Percentiles rank a stretch among this genome's conserved stretches.
Conservation (phyloP, 2,797 vertebrate genomes). For the Chanos chanos region DNA sequence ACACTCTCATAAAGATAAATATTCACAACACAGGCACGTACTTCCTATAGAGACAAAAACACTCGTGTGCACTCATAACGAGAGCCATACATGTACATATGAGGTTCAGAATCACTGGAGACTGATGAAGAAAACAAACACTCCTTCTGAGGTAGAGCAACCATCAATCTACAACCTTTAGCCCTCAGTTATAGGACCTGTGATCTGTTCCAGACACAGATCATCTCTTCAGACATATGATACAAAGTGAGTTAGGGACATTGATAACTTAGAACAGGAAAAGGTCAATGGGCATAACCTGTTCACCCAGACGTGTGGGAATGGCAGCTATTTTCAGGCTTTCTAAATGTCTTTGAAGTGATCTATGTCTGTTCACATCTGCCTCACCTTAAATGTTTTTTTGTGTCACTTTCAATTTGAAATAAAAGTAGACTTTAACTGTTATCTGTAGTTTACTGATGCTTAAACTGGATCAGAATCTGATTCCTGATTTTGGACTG, state of each 20-base stretch:
- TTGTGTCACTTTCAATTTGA: too few species aligned
- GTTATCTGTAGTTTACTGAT: too few species aligned
- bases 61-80: too few species aligned
- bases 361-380: slow-evolving; percentile 48
- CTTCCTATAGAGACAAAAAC: too few species aligned
- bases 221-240: slow-evolving; percentile 56
- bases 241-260: slow-evolving; percentile 38
- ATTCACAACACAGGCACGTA: too few species aligned
- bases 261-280: slow-evolving; percentile 32
- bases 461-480: too few species aligned
- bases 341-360: slow-evolving; percentile 40
- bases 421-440: too few species aligned
- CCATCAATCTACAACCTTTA: slow-evolving; percentile 58
- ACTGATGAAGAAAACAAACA: slow-evolving; percentile 38
- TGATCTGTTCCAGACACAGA: slow-evolving; percentile 78
- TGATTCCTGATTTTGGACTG: too few species aligned
- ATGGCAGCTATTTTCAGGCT: slow-evolving; percentile 43
- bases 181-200: slow-evolving; percentile 58
- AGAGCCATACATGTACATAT: too few species aligned
- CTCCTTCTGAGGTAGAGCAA: slow-evolving; percentile 48
- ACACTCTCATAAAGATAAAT: too few species aligned
- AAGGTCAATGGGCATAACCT: slow-evolving; percentile 34
- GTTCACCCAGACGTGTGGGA: slow-evolving; percentile 46
- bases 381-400: too few species aligned
- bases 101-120: slow-evolving; percentile 24